Percentiles rank a stretch among this genome's conserved stretches.
phyloP scores from a whole-genome alignment of 2,888 invertebrate species.

The Brachylomia viminalis region DNA sequence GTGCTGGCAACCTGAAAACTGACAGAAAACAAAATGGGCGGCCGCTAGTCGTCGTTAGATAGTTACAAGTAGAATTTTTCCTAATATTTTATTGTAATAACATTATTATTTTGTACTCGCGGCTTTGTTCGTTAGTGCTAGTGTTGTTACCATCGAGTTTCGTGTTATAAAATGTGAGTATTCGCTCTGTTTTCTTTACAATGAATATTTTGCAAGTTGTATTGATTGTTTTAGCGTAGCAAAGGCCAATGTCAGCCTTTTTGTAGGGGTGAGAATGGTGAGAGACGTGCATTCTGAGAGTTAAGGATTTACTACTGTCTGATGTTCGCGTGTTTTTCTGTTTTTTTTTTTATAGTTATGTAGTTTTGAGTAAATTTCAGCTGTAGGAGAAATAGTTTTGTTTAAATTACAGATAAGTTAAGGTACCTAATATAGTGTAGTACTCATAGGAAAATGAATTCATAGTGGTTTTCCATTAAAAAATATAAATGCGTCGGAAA shows the following conservation, averaged over 20 bases:
- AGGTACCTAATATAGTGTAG: background rate
- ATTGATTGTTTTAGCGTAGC: constrained; percentile 83
- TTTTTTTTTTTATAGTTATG: background rate
- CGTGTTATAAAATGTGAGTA: constrained; percentile 80
- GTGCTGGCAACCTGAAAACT: constrained; percentile 61
- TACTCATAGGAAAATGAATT: background rate
- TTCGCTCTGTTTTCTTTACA: constrained; percentile 66
- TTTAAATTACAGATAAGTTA: background rate
- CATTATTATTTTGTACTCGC: constrained; percentile 64
- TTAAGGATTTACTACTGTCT: constrained; percentile 29
- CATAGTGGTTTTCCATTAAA: too few species aligned
- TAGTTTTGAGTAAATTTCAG: background rate
- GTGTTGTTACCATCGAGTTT: constrained; percentile 74
- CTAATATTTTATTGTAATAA: constrained; percentile 73
- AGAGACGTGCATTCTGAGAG: constrained; percentile 61
- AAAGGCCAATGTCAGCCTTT: constrained; percentile 87
- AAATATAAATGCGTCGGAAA: too few species aligned
- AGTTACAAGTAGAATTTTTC: constrained; percentile 74
- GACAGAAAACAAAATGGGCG: constrained; percentile 84
- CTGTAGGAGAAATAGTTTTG: background rate
- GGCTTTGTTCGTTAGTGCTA: constrained; percentile 72
- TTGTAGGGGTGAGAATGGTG: constrained; percentile 60
- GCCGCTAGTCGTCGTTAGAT: constrained; percentile 71
- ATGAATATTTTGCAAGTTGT: constrained; percentile 73
- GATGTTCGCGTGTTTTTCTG: constrained; percentile 12